phyloP scores from a whole-genome alignment of 2,797 vertebrate genomes.

The Melanotaenia pygmaea region DNA sequence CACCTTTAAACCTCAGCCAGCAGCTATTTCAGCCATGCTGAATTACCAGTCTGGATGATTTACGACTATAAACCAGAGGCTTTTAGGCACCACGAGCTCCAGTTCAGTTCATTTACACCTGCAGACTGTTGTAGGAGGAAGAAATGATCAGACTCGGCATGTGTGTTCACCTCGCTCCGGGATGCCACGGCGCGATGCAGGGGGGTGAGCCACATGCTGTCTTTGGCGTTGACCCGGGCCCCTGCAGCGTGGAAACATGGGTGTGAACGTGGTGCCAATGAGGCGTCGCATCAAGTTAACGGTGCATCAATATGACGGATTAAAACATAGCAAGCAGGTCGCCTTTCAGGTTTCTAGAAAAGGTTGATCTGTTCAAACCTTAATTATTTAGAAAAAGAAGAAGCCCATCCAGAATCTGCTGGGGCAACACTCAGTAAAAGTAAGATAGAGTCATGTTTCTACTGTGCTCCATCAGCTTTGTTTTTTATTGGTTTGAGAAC shows the following conservation, averaged over 20 bases:
- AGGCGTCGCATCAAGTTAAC: not conserved
- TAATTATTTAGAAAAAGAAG: too few species aligned
- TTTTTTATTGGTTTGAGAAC: too few species aligned
- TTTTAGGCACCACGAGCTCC: not conserved
- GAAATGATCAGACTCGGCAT: not conserved
- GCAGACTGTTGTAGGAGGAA: not conserved
- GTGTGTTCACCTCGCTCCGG: slow-evolving; percentile 89
- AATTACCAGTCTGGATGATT: slow-evolving; percentile 28
- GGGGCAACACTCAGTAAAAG: too few species aligned
- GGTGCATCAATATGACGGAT: too few species aligned
- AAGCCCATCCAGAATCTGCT: too few species aligned
- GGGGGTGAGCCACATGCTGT: slow-evolving; percentile 98
- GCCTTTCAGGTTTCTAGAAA: too few species aligned
- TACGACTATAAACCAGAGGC: slow-evolving; percentile 15
- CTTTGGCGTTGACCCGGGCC: slow-evolving; percentile 97
- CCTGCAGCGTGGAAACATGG: slow-evolving; percentile 78
- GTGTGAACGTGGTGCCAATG: not conserved
- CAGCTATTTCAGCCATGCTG: slow-evolving; percentile 30
- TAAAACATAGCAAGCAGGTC: too few species aligned
- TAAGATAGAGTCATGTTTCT: too few species aligned
- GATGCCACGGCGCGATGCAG: slow-evolving; percentile 96
- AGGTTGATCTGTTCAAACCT: too few species aligned
- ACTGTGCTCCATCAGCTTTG: too few species aligned
- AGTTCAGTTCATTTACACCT: too few species aligned
- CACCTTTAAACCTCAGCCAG: not conserved